Conservation (phyloP, 2,113 vertebrate species). For the Balaeniceps rex region DNA sequence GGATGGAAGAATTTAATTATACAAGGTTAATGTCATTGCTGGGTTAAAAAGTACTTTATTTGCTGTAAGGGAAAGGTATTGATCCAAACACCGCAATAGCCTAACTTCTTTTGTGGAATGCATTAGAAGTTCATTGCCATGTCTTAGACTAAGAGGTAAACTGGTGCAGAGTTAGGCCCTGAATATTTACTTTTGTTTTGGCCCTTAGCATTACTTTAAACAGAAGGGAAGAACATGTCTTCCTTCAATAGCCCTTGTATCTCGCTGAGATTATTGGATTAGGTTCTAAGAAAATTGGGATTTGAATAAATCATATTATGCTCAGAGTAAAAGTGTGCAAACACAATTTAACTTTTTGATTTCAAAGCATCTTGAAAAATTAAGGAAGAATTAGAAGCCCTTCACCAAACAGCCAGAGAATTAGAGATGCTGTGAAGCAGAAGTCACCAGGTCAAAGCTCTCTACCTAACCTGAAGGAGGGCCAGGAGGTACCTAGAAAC, state of each 20-base stretch:
- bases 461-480: background rate
- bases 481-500: background rate
- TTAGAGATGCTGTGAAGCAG: background rate
- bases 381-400: background rate
- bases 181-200: background rate
- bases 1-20: background rate
- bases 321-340: background rate
- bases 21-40: background rate
- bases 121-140: background rate
- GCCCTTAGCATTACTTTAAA: background rate
- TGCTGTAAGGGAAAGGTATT: background rate
- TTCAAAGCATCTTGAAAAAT: background rate
- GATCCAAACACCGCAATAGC: background rate
- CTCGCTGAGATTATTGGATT: background rate
- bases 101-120: background rate
- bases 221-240: background rate
- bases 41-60: background rate
- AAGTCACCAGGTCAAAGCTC: background rate
- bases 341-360: background rate
- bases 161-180: background rate
- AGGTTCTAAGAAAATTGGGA: background rate
- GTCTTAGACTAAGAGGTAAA: background rate
- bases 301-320: background rate
- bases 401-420: background rate
- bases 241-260: background rate